A percentile compares a stretch with the other conserved stretches of the same genome.
These are phyloP conservation scores for Heteromyza rotundicornis DNA, from an alignment of 2,888 invertebrate species.

Conservation along the genomic window DNA sequence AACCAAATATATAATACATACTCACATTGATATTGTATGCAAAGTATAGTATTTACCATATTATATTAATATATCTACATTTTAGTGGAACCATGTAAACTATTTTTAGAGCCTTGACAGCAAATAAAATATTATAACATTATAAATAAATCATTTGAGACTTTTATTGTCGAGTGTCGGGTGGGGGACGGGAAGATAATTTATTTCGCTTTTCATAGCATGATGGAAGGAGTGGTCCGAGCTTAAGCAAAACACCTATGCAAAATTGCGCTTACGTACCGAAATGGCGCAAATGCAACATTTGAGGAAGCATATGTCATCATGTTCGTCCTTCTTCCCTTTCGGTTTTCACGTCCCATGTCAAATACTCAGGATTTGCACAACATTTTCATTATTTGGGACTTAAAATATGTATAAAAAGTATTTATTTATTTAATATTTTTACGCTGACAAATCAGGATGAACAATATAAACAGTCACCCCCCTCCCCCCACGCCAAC, in stretches of 20 bases:
- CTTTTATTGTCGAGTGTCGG: too few species aligned
- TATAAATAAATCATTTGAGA: too few species aligned
- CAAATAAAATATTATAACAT: constrained; percentile 56
- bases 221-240: too few species aligned
- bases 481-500: too few species aligned
- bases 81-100: constrained; percentile 59
- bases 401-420: background rate
- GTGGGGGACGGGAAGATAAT: too few species aligned
- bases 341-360: too few species aligned
- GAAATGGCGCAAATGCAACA: too few species aligned
- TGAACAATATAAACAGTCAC: background rate
- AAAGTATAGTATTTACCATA: constrained; percentile 6
- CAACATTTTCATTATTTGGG: background rate
- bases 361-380: background rate
- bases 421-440: background rate
- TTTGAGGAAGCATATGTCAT: too few species aligned
- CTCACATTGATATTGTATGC: constrained; percentile 6
- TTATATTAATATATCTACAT: constrained; percentile 22
- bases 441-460: background rate
- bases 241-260: too few species aligned
- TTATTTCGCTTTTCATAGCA: too few species aligned
- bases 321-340: too few species aligned
- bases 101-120: constrained; percentile 63
- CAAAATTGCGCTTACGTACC: too few species aligned
- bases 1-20: background rate